phyloP scores from a whole-genome alignment of 2,888 invertebrate species.

The Volucella inanis region DNA sequence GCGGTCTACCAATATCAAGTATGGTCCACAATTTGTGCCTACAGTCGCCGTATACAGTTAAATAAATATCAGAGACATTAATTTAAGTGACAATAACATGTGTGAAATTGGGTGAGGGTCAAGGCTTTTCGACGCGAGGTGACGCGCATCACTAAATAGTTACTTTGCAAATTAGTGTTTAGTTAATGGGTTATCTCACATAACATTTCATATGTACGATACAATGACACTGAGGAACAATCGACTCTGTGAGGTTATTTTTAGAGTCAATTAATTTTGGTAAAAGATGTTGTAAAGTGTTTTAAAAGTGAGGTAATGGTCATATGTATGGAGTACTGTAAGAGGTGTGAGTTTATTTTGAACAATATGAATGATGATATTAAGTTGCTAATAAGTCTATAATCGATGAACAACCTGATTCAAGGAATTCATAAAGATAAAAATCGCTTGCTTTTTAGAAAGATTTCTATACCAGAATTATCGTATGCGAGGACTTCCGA shows the following conservation, averaged over 20 bases:
- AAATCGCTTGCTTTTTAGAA: no score
- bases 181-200: slow-evolving; percentile 37
- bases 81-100: slow-evolving; percentile 44
- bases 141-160: slow-evolving; percentile 54
- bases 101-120: slow-evolving; percentile 61
- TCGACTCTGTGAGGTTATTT: slow-evolving; percentile 5
- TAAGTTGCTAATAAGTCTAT: no score
- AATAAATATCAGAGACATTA: slow-evolving; percentile 40
- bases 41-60: slow-evolving; percentile 3
- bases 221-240: slow-evolving; percentile 35
- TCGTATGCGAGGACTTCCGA: no score
- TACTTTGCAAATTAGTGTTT: slow-evolving; percentile 61
- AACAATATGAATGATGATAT: no score
- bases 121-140: slow-evolving; percentile 58
- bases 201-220: background rate
- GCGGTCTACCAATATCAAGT: slow-evolving; percentile 4
- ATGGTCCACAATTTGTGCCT: slow-evolving; percentile 7
- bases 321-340: background rate
- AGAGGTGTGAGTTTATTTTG: no score
- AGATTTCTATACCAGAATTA: no score
- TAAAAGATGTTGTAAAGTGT: background rate
- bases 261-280: background rate
- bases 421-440: no score
- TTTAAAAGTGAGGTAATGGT: background rate
- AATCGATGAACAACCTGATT: no score